These are phyloP conservation scores for Eledona agricola DNA, from an alignment of 2,888 invertebrate genomes.

Conservation along the genomic window DNA sequence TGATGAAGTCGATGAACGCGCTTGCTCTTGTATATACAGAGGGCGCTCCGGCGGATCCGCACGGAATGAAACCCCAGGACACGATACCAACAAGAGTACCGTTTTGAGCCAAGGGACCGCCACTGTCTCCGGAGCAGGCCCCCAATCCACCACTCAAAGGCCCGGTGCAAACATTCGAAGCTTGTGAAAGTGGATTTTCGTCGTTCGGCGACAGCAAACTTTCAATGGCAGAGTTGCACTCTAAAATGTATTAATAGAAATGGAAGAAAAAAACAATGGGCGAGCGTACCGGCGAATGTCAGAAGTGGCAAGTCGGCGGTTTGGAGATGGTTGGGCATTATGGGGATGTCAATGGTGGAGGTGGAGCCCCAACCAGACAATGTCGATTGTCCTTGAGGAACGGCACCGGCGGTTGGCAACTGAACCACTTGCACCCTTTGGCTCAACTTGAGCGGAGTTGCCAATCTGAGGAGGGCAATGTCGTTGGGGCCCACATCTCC, in stretches of 20 bases:
- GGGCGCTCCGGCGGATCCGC: conserved; percentile 65
- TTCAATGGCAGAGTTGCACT: conserved; percentile 61
- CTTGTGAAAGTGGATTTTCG: conserved; percentile 57
- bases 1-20: conserved; percentile 47
- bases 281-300: too few species aligned
- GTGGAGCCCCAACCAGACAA: conserved; percentile 60
- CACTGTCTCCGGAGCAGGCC: conserved; percentile 68
- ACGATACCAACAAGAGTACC: conserved; percentile 64
- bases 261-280: neutral
- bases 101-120: conserved; percentile 64
- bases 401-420: conserved; percentile 52
- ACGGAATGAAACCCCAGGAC: conserved; percentile 67
- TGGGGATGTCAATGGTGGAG: conserved; percentile 11
- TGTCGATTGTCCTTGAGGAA: conserved; percentile 54
- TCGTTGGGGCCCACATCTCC: conserved; percentile 60
- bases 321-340: too few species aligned
- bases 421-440: conserved; percentile 55
- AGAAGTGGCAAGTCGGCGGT: too few species aligned
- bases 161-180: conserved; percentile 67
- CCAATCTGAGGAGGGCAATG: conserved; percentile 64
- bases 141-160: conserved; percentile 63
- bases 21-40: conserved; percentile 67
- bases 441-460: conserved; percentile 51
- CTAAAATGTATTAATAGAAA: conserved; percentile 51
- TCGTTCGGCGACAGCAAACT: conserved; percentile 57